Evolutionary conservation across 2,888 invertebrate species (phyloP), one percentile per base, ranked within the genome.

Genomic region (Laspeyria flexula): DNA sequence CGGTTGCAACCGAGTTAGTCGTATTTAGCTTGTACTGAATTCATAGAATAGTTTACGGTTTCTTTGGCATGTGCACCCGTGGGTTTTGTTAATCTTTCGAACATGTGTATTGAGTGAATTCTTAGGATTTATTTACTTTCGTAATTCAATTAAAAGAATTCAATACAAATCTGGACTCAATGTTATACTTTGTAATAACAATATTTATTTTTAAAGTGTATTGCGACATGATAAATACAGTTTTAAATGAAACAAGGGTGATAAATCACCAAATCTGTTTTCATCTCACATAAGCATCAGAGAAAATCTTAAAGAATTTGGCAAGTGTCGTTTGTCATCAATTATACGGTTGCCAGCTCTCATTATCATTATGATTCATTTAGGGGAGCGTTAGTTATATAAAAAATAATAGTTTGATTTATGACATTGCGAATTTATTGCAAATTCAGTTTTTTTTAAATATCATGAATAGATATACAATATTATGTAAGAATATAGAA

Each of bases 11-110:
- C 79, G 79, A 77, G 77, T 82, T 79, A 80, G 83, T 84, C 81
- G 83, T 88, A 85, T 89, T 89, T 82, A 80, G 81, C 65, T 73
- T 81, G 77, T 79, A 79, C 77, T 69, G 79, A 77, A 88, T 89
- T 82, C 83, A 79, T 82, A 60, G 85, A 85, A 90, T 90, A 77
- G 68, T 82, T 85, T 76, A 80, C 77, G 88, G 90, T 90, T 90
- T 90, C 86, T 86, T 86, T 67, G 86, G 83, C 75, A 88, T 87
- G 77, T 73, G 63, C 51, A 71, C 65, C 56, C 61, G 55, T 67
- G 73, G 70, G 73, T 65, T 72, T 61, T 53, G 76, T 67, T 87
- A 83, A 88, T 82, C 86, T 79, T 65, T 46, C 37, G 68, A 65
- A 83, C 87, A 85, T 81, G 85, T 83, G 81, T 81, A 73, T 71